phyloP scores from a whole-genome alignment of 2,113 vertebrate genomes.

The Nicator chloris region DNA sequence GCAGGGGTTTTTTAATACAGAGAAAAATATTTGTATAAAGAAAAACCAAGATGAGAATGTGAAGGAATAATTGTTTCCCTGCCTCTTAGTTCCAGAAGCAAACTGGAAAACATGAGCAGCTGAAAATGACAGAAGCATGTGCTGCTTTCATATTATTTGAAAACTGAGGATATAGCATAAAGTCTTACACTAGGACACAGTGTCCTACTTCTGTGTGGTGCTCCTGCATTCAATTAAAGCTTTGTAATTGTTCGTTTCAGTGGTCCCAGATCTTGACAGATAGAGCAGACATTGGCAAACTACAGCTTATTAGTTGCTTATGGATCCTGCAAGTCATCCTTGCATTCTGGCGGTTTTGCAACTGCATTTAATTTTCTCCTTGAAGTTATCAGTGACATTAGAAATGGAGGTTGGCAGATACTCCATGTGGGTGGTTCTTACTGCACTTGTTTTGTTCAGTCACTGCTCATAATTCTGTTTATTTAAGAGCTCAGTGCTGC shows the following conservation, averaged over 20 bases:
- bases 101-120: not conserved
- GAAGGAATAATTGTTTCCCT: not conserved
- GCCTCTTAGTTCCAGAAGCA: not conserved
- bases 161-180: not conserved
- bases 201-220: not conserved
- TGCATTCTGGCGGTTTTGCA: not conserved
- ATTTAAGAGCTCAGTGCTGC: not conserved
- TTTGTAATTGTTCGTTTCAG: not conserved
- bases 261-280: not conserved
- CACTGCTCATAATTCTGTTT: not conserved
- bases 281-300: slow-evolving; percentile 4
- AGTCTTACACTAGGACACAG: not conserved
- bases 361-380: slow-evolving; percentile 53
- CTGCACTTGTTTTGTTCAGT: slow-evolving; percentile 20
- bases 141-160: not conserved
- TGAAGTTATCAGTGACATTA: slow-evolving; percentile 51
- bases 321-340: slow-evolving; percentile 60
- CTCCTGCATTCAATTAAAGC: not conserved
- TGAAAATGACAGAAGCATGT: not conserved
- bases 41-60: not conserved
- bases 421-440: slow-evolving; percentile 22
- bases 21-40: not conserved
- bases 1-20: not conserved
- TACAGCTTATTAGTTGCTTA: not conserved
- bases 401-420: slow-evolving; percentile 40